phyloP scores from a whole-genome alignment of 2,888 invertebrate genomes.

The Lithophane ornitopus region DNA sequence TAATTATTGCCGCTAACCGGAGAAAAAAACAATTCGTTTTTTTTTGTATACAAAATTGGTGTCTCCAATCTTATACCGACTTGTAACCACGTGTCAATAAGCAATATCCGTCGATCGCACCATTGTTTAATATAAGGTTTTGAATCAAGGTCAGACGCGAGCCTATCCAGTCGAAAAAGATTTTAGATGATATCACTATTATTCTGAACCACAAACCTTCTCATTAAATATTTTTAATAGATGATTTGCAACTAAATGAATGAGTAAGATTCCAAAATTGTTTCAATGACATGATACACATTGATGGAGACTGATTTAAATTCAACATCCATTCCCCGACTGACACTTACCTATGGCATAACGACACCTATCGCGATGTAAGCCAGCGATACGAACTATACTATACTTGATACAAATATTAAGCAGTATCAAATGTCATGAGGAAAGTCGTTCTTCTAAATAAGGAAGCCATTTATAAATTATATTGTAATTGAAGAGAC shows the following conservation, averaged over 20 bases:
- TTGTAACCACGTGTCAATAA: not conserved
- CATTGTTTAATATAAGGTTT: conserved; percentile 1
- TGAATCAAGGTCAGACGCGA: not conserved
- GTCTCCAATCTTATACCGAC: not conserved
- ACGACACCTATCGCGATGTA: conserved; percentile 60
- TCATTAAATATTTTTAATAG: conserved; percentile 13
- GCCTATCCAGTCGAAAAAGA: not conserved
- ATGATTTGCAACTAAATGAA: conserved; percentile 22
- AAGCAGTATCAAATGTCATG: conserved; percentile 65
- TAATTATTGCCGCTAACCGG: not conserved
- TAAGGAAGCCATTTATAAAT: conserved; percentile 76
- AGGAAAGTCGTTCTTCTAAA: conserved; percentile 68
- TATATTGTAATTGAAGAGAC: conserved; percentile 69
- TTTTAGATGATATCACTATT: not conserved
- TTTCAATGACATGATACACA: conserved; percentile 63
- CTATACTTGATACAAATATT: conserved; percentile 67
- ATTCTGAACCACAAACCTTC: not conserved
- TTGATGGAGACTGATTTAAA: conserved; percentile 68
- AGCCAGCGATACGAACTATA: conserved; percentile 36
- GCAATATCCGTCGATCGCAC: not conserved
- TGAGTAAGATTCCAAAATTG: conserved; percentile 43
- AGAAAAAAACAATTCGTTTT: not conserved
- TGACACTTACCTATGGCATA: conserved; percentile 69
- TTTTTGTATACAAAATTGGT: not conserved
- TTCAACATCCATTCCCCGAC: conserved; percentile 69